phyloP scores from a whole-genome alignment of 2,113 vertebrate species.

The Ramphastos sulfuratus region DNA sequence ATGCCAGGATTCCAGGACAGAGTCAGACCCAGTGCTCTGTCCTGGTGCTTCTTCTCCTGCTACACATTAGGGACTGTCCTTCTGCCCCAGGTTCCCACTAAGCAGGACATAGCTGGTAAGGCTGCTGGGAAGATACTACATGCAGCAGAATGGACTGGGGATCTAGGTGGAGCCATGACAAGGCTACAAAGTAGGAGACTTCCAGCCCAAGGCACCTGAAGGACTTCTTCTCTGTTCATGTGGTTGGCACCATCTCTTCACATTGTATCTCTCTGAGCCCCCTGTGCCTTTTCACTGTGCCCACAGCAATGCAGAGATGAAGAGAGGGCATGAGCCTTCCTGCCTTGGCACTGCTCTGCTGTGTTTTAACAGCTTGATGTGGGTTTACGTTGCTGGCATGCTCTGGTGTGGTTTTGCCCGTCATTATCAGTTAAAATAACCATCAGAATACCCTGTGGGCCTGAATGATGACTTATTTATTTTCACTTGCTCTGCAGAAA shows the following conservation, averaged over 20 bases:
- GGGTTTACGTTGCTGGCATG: background rate
- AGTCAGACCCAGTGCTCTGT: background rate
- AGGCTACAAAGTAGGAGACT: background rate
- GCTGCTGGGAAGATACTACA: background rate
- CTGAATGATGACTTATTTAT: background rate
- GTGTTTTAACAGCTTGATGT: background rate
- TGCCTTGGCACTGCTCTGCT: background rate
- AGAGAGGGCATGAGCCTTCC: background rate
- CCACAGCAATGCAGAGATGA: background rate
- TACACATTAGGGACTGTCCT: background rate
- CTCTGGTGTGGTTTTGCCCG: background rate
- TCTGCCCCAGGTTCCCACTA: background rate
- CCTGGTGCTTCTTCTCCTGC: background rate
- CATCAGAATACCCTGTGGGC: background rate
- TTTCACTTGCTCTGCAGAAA: background rate
- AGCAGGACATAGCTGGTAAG: background rate
- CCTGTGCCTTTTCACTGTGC: background rate
- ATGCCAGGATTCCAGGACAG: background rate
- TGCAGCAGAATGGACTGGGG: background rate
- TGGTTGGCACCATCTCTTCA: background rate
- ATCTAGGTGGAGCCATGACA: background rate
- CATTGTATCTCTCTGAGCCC: background rate
- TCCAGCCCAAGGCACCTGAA: background rate
- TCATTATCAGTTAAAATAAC: background rate
- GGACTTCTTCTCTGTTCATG: background rate